Evolutionary conservation across 2,888 invertebrate species (phyloP).

Genomic region (Cabera pusaria): DNA sequence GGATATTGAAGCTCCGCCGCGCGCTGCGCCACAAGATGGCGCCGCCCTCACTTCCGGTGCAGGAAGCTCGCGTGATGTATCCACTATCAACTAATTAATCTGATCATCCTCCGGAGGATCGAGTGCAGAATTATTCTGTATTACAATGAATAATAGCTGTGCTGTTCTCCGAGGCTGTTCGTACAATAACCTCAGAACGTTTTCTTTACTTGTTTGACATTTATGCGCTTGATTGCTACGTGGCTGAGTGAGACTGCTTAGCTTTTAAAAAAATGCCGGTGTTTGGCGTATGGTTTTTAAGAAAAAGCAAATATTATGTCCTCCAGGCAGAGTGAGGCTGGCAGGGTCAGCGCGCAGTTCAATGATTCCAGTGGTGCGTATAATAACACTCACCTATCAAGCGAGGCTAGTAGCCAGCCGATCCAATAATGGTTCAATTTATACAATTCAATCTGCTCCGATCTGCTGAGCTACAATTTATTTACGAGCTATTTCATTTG

Average conservation of each 20-base stretch:
- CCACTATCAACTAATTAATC: conserved; percentile 4
- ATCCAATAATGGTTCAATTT: conserved; percentile 18
- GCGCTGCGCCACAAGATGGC: conserved; percentile 8
- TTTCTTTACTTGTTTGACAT: too few relatives aligned
- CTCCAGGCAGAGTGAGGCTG: too few relatives aligned
- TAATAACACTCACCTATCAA: not conserved
- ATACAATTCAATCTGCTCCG: conserved; percentile 16
- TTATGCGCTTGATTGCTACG: too few relatives aligned
- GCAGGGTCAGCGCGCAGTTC: too few relatives aligned
- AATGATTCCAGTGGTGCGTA: too few relatives aligned
- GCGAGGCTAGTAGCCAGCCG: not conserved
- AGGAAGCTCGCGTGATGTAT: conserved; percentile 1
- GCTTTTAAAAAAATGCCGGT: too few relatives aligned
- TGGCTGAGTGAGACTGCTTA: too few relatives aligned
- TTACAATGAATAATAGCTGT: conserved; percentile 1
- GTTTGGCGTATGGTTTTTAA: too few relatives aligned
- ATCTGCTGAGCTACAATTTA: conserved; percentile 17
- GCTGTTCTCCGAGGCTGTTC: too few relatives aligned
- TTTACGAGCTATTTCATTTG: conserved; percentile 15
- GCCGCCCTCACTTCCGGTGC: conserved; percentile 12
- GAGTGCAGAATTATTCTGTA: not conserved
- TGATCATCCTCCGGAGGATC: not conserved
- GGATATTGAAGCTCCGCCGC: conserved; percentile 18
- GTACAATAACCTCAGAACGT: too few relatives aligned
- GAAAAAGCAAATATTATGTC: too few relatives aligned